phyloP scores from a whole-genome alignment of 2,113 vertebrate species.

The Suricata suricatta region DNA sequence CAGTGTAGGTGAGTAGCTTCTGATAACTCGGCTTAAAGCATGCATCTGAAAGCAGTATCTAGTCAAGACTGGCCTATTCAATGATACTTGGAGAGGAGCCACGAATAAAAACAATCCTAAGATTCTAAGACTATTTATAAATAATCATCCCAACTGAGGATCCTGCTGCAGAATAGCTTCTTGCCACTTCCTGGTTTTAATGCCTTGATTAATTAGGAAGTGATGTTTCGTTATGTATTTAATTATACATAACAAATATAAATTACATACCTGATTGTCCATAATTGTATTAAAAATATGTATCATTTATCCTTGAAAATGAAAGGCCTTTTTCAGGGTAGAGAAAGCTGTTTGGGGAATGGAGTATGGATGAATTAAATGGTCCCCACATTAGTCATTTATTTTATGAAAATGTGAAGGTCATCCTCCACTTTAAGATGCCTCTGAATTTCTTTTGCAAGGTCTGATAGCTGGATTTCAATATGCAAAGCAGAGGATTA shows the following conservation, averaged over 20 bases:
- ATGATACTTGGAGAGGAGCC: constrained; percentile 56
- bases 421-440: constrained; percentile 65
- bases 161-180: constrained; percentile 42
- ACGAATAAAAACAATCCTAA: constrained; percentile 51
- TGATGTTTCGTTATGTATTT: constrained; percentile 73
- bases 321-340: constrained; percentile 47
- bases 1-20: background rate
- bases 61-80: constrained; percentile 65
- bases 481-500: constrained; percentile 68
- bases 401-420: constrained; percentile 78
- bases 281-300: constrained; percentile 65
- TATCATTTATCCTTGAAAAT: constrained; percentile 73
- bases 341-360: constrained; percentile 58
- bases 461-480: constrained; percentile 64
- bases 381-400: constrained; percentile 73
- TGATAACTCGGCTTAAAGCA: background rate
- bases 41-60: constrained; percentile 10
- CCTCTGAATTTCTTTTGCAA: constrained; percentile 51
- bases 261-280: constrained; percentile 70
- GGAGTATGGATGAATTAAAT: constrained; percentile 64
- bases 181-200: constrained; percentile 63
- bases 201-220: constrained; percentile 70
- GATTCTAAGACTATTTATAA: constrained; percentile 49
- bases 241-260: constrained; percentile 73
- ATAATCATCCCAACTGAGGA: constrained; percentile 39